Conservation (phyloP, 2,888 invertebrate species). For the Brachypterus glaber region DNA sequence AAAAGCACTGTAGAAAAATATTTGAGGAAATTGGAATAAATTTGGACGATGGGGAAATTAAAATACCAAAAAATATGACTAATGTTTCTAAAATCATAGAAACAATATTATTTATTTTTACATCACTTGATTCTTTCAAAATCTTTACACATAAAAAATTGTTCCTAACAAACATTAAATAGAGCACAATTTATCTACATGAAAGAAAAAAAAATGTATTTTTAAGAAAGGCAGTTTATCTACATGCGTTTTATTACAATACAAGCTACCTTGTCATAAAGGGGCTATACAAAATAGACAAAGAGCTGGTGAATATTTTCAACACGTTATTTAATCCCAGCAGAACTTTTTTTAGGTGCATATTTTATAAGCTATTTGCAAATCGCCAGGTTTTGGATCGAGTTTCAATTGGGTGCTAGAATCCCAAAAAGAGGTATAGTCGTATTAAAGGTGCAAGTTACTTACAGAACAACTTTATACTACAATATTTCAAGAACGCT, state of each 20-base stretch:
- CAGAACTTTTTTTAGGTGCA: too few relatives aligned
- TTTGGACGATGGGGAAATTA: conserved; percentile 11
- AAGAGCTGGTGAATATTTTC: too few relatives aligned
- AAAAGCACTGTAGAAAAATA: too few relatives aligned
- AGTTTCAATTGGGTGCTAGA: too few relatives aligned
- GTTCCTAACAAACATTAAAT: conserved; percentile 41
- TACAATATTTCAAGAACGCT: too few relatives aligned
- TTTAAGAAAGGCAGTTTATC: conserved; percentile 35
- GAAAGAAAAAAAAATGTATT: conserved; percentile 29
- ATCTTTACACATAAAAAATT: conserved; percentile 44
- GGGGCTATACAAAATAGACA: conserved; percentile 8
- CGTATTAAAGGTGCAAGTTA: too few relatives aligned
- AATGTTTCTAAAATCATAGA: conserved; percentile 43
- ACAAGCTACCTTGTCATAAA: conserved; percentile 29
- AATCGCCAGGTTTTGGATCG: too few relatives aligned
- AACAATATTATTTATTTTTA: conserved; percentile 42
- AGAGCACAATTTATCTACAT: conserved; percentile 41
- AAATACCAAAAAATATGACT: conserved; percentile 32
- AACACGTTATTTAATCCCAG: too few relatives aligned
- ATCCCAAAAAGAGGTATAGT: too few relatives aligned
- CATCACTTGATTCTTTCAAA: conserved; percentile 42
- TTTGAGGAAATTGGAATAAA: too few relatives aligned
- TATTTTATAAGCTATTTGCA: too few relatives aligned
- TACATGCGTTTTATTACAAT: conserved; percentile 32
- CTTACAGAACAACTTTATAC: too few relatives aligned